These are phyloP conservation scores for Bungarus multicinctus DNA, from an alignment of 2,113 vertebrate species.

Conservation along the genomic window DNA sequence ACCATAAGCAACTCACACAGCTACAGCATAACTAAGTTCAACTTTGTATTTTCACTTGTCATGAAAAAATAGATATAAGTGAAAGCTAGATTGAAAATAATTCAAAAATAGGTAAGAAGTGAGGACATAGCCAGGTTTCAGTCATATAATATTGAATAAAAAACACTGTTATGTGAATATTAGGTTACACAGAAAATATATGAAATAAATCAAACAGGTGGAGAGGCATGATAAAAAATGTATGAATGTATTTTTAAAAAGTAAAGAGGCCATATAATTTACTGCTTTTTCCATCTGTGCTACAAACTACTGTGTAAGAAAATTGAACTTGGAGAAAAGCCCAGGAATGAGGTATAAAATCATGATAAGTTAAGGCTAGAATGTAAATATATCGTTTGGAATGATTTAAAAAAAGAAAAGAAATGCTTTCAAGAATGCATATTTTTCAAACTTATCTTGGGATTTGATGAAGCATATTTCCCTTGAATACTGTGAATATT, in stretches of 20 bases:
- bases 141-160: not conserved
- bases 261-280: not conserved
- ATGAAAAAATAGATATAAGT: not conserved
- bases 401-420: not conserved
- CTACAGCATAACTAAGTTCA: not conserved
- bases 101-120: not conserved
- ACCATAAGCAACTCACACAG: not conserved
- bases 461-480: not conserved
- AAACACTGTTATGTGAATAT: not conserved
- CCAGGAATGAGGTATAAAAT: slow-evolving; percentile 15
- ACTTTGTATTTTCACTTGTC: not conserved
- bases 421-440: not conserved
- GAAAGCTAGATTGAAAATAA: not conserved
- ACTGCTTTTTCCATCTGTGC: not conserved
- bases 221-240: not conserved
- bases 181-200: not conserved
- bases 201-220: not conserved
- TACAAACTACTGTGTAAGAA: slow-evolving; percentile 3
- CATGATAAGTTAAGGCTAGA: not conserved
- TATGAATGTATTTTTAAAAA: not conserved
- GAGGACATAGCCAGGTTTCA: not conserved
- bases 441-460: slow-evolving; percentile 3
- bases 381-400: slow-evolving; percentile 12
- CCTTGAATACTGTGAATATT: slow-evolving; percentile 7
- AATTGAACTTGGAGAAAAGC: slow-evolving; percentile 5